Conservation (phyloP, 2,888 invertebrate species). For the Eupeodes latifasciatus region DNA sequence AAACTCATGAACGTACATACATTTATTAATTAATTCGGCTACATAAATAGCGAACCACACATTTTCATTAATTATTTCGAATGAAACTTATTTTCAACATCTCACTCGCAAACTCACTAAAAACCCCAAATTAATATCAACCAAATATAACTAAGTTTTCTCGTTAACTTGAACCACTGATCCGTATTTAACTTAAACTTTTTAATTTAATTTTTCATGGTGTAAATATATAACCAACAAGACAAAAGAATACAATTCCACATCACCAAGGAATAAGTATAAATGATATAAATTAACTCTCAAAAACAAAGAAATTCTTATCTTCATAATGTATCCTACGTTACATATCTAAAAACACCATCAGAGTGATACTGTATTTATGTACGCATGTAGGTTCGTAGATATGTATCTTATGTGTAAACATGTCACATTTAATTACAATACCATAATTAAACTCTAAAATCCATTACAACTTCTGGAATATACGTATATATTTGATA, state of each 20-base stretch:
- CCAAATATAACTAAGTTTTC: not conserved
- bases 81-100: not conserved
- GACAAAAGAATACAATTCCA: not conserved
- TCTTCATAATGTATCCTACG: not conserved
- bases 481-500: no score
- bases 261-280: not conserved
- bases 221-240: not conserved
- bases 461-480: not conserved
- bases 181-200: not conserved
- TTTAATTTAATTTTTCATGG: not conserved
- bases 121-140: not conserved
- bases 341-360: not conserved
- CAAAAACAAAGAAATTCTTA: not conserved
- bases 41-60: no score
- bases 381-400: no score
- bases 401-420: no score
- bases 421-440: conserved; percentile 45
- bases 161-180: not conserved
- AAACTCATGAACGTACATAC: no score
- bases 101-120: not conserved
- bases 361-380: not conserved
- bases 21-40: no score
- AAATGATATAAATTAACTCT: not conserved
- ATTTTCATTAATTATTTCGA: not conserved
- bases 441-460: conserved; percentile 35